A percentile compares a stretch with the other conserved stretches of the same genome.
phyloP scores from a whole-genome alignment of 2,888 invertebrate genomes.

The Rhabditoides inermis region DNA sequence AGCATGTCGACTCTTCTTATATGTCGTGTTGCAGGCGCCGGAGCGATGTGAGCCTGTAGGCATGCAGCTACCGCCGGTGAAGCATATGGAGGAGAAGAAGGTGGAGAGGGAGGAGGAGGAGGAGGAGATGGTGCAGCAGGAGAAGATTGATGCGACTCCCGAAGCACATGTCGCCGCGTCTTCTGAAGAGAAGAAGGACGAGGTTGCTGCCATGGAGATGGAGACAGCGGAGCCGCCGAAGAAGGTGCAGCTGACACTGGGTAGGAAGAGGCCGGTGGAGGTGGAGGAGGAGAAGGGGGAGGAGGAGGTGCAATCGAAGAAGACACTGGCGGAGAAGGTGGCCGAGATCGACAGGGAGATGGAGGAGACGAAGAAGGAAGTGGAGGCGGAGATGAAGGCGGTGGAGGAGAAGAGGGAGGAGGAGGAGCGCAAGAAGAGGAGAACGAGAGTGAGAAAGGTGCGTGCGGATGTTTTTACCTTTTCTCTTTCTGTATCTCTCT shows the following conservation, averaged over 20 bases:
- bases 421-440: neutral
- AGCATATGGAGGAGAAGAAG: too few species aligned
- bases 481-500: neutral
- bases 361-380: neutral
- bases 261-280: constrained; percentile 1
- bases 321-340: constrained; percentile 2
- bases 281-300: constrained; percentile 1
- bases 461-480: neutral
- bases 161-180: too few species aligned
- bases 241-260: neutral
- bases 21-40: too few species aligned
- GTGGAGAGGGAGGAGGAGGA: too few species aligned
- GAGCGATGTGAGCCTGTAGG: too few species aligned
- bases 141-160: too few species aligned
- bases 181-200: too few species aligned
- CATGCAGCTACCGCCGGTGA: too few species aligned
- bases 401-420: constrained; percentile 1
- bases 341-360: constrained; percentile 1
- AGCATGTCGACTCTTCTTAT: too few species aligned
- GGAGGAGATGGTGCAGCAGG: too few species aligned
- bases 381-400: neutral
- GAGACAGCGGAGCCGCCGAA: too few species aligned
- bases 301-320: constrained; percentile 5
- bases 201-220: too few species aligned
- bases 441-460: constrained; percentile 4